Base-by-base conservation (phyloP, 2,797 vertebrate species). In the Luscinia luscinia region DNA sequence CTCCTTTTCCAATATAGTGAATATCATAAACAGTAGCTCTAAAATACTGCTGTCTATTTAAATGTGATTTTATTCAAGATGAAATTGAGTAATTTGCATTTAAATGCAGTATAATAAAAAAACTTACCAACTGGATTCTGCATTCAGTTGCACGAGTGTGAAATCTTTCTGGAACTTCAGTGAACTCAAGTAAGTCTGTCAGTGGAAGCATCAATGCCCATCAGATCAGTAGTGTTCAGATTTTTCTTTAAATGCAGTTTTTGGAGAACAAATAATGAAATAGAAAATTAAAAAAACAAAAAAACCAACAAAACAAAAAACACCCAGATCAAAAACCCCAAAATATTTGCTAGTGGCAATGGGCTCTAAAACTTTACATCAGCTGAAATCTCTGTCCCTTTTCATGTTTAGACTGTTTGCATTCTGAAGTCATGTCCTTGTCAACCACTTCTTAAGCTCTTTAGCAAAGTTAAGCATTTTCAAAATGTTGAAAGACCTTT, bases 51-150 rank as follows among this genome's bases (percentile, higher is more conserved):
- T 54, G 17, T 87, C 30, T 26, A 67, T 82, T 88, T 88, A 75
- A 89, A 88, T 14, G 5, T 27, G 23, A 75, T 91, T 82, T 94
- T 78, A 84, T 94, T 87, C 48, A 89, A 80, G 28, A 54, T 27
- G 20, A 89, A 93, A 81, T 40, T 28, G 45, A 81, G 41, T 52
- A 81, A 93, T 93, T 95, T 94, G 22, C 63, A 78, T 91, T 93
- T 93, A 90, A 86, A 84, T 88, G 30, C 9, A 54, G 16, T 70
- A 10, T 40, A 87, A 52, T 52, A 40, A 51, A 68, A 67, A 67
- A 40, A 12, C 4, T 40, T 87, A 36, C 4, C 14, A 22, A 5
- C 34, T 66, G 32, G 20, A 54, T 89, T 85, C 36, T 80, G 15
- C 24, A 27, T 40, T 64, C 34, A 20, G 18, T 75, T 73, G 26